phyloP scores from a whole-genome alignment of 2,797 vertebrate genomes.

The Brachymystax lenok region DNA sequence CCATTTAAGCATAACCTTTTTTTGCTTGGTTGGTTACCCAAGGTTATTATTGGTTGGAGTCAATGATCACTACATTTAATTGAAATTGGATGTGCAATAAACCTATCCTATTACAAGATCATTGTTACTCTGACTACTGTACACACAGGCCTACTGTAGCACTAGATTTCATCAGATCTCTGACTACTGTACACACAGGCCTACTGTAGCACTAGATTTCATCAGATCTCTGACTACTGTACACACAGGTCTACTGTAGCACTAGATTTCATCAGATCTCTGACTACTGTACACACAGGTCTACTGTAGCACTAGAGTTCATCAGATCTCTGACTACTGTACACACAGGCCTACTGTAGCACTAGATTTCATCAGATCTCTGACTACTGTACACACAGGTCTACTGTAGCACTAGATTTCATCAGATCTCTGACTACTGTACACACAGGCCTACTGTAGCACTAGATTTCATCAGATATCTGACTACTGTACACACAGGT shows the following conservation, averaged over 20 bases:
- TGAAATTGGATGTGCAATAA: neutral
- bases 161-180: neutral
- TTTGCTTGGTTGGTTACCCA: neutral
- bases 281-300: neutral
- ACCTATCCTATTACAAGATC: neutral
- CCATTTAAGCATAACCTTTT: neutral
- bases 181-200: neutral
- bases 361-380: neutral
- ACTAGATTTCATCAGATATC: neutral
- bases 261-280: neutral
- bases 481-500: neutral
- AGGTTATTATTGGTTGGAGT: neutral
- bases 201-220: neutral
- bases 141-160: neutral
- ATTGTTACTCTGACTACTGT: neutral
- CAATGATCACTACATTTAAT: neutral
- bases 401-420: neutral
- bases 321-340: neutral
- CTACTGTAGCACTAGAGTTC: neutral
- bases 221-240: neutral
- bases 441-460: neutral
- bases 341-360: neutral
- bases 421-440: neutral
- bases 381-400: neutral
- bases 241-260: neutral